These are phyloP conservation scores for Sebastes trivittatus DNA, from an alignment of 2,797 vertebrate genomes.

Conservation along the genomic window DNA sequence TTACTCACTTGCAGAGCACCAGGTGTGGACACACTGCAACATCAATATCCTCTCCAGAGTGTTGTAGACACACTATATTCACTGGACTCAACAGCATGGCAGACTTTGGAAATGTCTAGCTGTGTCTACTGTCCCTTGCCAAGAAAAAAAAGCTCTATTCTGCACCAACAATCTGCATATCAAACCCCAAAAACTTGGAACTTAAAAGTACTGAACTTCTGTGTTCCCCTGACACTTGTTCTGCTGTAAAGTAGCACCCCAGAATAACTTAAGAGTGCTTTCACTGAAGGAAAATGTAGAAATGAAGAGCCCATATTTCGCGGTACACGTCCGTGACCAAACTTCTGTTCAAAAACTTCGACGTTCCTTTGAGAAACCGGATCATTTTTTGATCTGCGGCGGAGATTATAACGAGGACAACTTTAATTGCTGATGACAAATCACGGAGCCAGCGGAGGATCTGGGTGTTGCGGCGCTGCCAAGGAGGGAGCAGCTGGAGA, in stretches of 20 bases:
- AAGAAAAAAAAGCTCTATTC: slow-evolving; percentile 10
- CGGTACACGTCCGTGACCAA: not conserved
- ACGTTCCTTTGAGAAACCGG: slow-evolving; percentile 15
- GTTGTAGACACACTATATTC: slow-evolving; percentile 1
- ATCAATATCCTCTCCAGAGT: not conserved
- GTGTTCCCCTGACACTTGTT: slow-evolving; percentile 15
- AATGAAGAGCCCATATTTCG: not conserved
- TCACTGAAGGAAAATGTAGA: not conserved
- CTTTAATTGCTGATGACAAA: slow-evolving; percentile 71
- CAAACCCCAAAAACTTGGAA: slow-evolving; percentile 12
- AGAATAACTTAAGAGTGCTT: not conserved
- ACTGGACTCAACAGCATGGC: slow-evolving; percentile 21
- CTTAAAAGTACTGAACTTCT: not conserved
- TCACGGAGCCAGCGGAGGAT: slow-evolving; percentile 51
- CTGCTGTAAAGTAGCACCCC: slow-evolving; percentile 13
- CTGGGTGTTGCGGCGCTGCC: slow-evolving; percentile 42
- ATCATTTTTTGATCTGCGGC: slow-evolving; percentile 41
- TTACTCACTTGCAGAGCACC: slow-evolving; percentile 10
- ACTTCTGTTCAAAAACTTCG: slow-evolving; percentile 32
- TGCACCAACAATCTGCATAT: not conserved
- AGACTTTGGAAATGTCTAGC: slow-evolving; percentile 8
- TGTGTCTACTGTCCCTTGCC: not conserved
- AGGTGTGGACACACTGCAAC: slow-evolving; percentile 26
- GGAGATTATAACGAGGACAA: slow-evolving; percentile 46
- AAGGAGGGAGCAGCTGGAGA: slow-evolving; percentile 70